Evolutionary conservation across 2,797 vertebrate genomes (phyloP).

Genomic region (Paramormyrops hopkinsi): DNA sequence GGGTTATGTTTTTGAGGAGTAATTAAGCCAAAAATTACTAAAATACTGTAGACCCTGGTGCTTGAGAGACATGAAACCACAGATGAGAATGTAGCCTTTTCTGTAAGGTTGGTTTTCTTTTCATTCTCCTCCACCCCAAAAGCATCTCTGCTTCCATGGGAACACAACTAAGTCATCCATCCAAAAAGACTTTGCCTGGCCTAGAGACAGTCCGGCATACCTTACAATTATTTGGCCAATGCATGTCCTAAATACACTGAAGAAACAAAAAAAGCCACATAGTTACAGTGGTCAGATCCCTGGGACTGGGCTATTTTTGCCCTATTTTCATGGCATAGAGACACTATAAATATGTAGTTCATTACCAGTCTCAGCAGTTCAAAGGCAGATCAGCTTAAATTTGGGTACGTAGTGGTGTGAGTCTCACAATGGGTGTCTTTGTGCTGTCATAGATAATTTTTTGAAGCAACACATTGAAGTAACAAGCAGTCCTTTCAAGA

Average conservation of each 20-base stretch:
- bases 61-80: neutral
- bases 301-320: constrained; percentile 30
- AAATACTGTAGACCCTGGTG: neutral
- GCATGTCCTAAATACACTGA: constrained; percentile 14
- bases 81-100: neutral
- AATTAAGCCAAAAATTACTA: neutral
- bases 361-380: neutral
- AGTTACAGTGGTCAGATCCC: constrained; percentile 24
- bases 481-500: neutral
- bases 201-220: constrained; percentile 20
- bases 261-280: constrained; percentile 12
- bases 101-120: neutral
- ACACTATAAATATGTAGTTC: neutral
- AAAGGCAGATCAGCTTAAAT: neutral
- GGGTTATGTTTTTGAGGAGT: neutral
- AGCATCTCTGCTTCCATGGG: neutral
- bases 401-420: neutral
- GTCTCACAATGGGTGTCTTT: neutral
- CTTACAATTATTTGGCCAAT: constrained; percentile 18
- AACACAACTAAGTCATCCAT: neutral
- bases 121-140: neutral
- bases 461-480: neutral
- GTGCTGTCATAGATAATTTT: neutral
- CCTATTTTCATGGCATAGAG: neutral
- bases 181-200: constrained; percentile 17